Evolutionary conservation across 2,113 vertebrate species (phyloP).

Genomic region (Gymnorhina tibicen): DNA sequence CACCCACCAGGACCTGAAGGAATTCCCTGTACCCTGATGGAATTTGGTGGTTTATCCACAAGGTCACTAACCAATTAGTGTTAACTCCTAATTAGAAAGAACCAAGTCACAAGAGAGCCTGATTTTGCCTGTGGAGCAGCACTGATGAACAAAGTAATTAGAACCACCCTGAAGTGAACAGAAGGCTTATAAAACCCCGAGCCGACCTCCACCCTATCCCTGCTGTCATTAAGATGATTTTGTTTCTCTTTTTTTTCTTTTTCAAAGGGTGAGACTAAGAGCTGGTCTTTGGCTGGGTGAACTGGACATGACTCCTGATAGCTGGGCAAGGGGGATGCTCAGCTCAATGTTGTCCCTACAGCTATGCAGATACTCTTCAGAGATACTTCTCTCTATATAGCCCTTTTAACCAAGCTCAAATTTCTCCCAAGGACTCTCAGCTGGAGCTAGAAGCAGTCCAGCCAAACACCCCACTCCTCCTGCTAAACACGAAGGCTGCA

Average conservation of each 20-base stretch:
- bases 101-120: background rate
- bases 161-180: background rate
- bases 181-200: background rate
- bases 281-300: background rate
- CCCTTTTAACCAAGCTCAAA: background rate
- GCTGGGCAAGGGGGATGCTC: background rate
- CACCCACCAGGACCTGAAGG: background rate
- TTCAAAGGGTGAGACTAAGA: background rate
- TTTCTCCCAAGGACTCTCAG: background rate
- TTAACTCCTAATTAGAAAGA: slow-evolving; percentile 11
- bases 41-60: background rate
- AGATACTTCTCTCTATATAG: background rate
- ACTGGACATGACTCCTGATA: background rate
- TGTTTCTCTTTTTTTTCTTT: background rate
- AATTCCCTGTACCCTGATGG: background rate
- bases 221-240: background rate
- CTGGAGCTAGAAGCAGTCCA: background rate
- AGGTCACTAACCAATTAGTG: background rate
- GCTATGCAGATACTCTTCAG: background rate
- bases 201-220: background rate
- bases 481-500: background rate
- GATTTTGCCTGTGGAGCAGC: background rate
- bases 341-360: fast-evolving
- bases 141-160: background rate
- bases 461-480: background rate